Percentiles rank a stretch among this genome's conserved stretches.
These are phyloP conservation scores for Drosophila oshimai DNA, from an alignment of 1,140 invertebrate genomes.

Conservation along the genomic window DNA sequence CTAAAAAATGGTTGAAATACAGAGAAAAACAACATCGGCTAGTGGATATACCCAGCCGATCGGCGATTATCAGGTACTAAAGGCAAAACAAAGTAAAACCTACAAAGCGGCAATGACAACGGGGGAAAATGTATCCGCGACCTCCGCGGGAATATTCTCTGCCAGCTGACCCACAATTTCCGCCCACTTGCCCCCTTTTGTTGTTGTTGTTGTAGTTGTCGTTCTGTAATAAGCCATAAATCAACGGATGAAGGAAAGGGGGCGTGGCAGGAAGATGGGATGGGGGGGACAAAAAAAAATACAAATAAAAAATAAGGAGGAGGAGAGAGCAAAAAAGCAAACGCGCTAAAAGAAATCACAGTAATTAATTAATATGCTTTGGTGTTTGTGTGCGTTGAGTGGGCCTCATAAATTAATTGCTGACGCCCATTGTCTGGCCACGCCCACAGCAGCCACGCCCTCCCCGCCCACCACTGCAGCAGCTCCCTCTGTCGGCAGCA, in stretches of 20 bases:
- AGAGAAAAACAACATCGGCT: too few relatives aligned
- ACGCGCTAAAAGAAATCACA: conserved; percentile 70
- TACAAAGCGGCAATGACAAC: background rate
- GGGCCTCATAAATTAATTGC: conserved; percentile 77
- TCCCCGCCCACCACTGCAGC: background rate
- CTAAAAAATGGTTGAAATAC: too few relatives aligned
- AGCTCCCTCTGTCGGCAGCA: conserved; percentile 1
- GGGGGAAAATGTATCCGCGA: conserved; percentile 10
- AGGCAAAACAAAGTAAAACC: conserved; percentile 9
- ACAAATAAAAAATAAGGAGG: background rate
- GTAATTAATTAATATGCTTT: conserved; percentile 73
- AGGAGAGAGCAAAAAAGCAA: conserved; percentile 14
- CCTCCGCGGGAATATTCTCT: conserved; percentile 12
- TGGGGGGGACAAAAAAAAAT: conserved; percentile 1
- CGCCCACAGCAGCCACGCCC: background rate
- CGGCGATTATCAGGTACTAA: background rate
- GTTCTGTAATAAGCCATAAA: conserved; percentile 48
- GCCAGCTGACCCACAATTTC: conserved; percentile 39
- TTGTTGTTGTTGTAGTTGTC: background rate
- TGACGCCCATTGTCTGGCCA: conserved; percentile 51
- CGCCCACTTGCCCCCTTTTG: conserved; percentile 4
- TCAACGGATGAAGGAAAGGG: conserved; percentile 18
- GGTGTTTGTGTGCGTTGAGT: conserved; percentile 17
- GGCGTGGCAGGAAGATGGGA: background rate
- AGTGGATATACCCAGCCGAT: background rate